A percentile compares a stretch with the other conserved stretches of the same genome.
Evolutionary conservation across 2,113 vertebrate species (phyloP).

Genomic region (Eulacestoma nigropectus): DNA sequence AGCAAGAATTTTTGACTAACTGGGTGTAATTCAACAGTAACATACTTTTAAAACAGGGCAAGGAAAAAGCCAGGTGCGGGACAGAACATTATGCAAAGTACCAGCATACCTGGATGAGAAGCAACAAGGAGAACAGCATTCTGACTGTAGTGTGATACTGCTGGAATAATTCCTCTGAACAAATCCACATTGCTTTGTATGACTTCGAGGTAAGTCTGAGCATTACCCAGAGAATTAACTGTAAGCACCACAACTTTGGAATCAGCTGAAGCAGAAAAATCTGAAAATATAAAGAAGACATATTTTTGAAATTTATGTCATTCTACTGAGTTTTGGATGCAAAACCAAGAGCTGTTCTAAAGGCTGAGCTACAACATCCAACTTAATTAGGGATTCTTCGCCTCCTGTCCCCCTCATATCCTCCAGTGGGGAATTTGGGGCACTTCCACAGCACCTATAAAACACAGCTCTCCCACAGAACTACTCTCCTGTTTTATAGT

Average conservation of each 20-base stretch:
- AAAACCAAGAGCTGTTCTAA: neutral
- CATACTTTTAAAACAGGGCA: neutral
- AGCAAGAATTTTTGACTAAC: neutral
- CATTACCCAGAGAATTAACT: slow-evolving; percentile 83
- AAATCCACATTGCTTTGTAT: slow-evolving; percentile 92
- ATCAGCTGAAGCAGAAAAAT: slow-evolving; percentile 81
- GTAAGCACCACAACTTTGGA: slow-evolving; percentile 89
- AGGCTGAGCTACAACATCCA: neutral
- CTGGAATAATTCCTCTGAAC: slow-evolving; percentile 83
- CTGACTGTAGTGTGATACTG: slow-evolving; percentile 79
- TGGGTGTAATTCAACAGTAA: neutral
- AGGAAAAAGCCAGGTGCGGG: neutral
- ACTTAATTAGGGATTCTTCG: neutral
- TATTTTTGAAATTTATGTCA: neutral
- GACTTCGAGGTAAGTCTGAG: slow-evolving; percentile 86
- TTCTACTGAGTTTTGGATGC: neutral
- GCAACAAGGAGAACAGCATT: slow-evolving; percentile 82
- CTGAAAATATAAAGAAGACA: slow-evolving; percentile 67
- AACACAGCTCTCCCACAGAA: neutral
- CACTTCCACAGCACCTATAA: neutral
- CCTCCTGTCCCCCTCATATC: neutral
- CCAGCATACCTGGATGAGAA: slow-evolving; percentile 84
- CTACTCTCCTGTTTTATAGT: neutral
- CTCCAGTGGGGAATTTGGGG: neutral
- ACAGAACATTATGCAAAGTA: neutral